phyloP scores from a whole-genome alignment of 1,140 invertebrate genomes.

The Nebria ingens region DNA sequence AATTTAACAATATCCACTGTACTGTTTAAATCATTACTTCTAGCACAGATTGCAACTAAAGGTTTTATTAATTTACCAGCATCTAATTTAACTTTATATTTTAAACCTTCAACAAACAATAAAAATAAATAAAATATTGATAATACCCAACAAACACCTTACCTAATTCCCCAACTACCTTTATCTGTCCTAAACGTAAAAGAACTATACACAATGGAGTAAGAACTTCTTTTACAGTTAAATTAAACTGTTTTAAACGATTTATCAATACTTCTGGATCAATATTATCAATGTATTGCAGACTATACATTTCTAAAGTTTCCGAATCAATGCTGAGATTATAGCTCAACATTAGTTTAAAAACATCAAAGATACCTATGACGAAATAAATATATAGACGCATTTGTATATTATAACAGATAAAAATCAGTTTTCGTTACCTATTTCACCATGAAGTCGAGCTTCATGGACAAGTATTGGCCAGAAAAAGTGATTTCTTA shows the following conservation, averaged over 20 bases:
- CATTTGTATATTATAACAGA: background rate
- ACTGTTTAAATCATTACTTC: conserved; percentile 20
- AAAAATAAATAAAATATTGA: conserved; percentile 13
- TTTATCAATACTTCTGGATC: conserved; percentile 37
- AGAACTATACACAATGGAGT: conserved; percentile 40
- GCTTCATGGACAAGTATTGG: conserved; percentile 24
- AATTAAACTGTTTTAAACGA: conserved; percentile 36
- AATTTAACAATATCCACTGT: conserved; percentile 24
- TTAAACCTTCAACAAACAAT: conserved; percentile 15
- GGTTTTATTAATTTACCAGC: conserved; percentile 24
- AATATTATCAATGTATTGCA: conserved; percentile 39
- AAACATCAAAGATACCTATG: conserved; percentile 38
- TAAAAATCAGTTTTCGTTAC: conserved; percentile 13
- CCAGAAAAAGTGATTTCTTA: conserved; percentile 31
- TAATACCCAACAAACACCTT: conserved; percentile 25
- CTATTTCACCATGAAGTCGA: conserved; percentile 21
- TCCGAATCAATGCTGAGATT: conserved; percentile 40
- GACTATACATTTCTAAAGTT: conserved; percentile 40
- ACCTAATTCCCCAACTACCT: conserved; percentile 37
- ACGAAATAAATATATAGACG: background rate
- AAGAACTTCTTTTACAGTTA: conserved; percentile 31
- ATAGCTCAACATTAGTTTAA: conserved; percentile 39
- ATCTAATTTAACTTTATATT: conserved; percentile 20
- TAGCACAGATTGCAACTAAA: conserved; percentile 21
- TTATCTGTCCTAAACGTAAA: conserved; percentile 35